Evolutionary conservation across 2,113 vertebrate genomes (phyloP), one percentile per base, ranked within the genome.

Genomic region (Herpetotheres cachinnans): DNA sequence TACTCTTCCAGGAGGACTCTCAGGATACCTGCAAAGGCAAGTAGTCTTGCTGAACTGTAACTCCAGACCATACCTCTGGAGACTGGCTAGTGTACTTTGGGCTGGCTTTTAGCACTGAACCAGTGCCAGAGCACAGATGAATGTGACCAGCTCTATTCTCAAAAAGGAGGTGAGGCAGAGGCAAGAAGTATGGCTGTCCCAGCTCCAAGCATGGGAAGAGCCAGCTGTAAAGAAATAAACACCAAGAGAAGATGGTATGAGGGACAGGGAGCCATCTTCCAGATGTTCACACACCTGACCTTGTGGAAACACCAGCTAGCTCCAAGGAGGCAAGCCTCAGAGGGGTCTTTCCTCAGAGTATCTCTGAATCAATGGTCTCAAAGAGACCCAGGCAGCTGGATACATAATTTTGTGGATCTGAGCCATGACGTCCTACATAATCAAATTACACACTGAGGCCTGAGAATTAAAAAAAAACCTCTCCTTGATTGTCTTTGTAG

Each of bases 361-460:
- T 47, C 36, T 89, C 74, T 80, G 82, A 95, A 72, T 54, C 24
- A 29, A 65, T 52, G 32, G 40, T 92, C 82, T 61, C 85, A 80
- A 74, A 65, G 85, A 77, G 79, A 88, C 27, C 7, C 36, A 86
- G 34, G 34, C 36, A 89, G 21, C 1, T 83, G 93, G 55, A 90
- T 86, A 9, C 5, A 18, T 73, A 16, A 40, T 80, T 86, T 34
- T 61, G 46, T 88, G 88, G 66, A 72, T 83, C 18, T 49, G 62
- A 92, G 90, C 62, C 54, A 38, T 16, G 42, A 38, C 38, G 34
- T 72, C 54, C 54, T 63, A 63, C 38, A 67, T 69, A 89, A 86
- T 36, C 26, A 47, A 86, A 94, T 73, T 70, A n/a, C 8, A n/a
- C 32, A 17, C 19, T 10, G 14, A 83, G 9, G n/a, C 16, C 32